Conservation (phyloP, 2,888 invertebrate species). For the Ectemnius continuus region DNA sequence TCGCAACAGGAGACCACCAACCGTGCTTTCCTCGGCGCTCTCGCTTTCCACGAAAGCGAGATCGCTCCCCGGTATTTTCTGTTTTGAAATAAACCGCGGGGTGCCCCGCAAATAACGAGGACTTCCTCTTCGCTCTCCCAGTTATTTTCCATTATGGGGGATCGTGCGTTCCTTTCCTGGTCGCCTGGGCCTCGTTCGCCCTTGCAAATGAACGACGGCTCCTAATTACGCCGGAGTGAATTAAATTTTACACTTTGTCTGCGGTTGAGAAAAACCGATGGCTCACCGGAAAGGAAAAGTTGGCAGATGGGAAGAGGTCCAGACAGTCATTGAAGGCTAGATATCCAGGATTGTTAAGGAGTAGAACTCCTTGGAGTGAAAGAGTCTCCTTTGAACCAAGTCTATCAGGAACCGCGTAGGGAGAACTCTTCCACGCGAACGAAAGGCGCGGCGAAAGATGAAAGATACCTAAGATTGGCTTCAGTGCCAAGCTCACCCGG, state of each 20-base stretch:
- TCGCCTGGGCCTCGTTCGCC: neutral
- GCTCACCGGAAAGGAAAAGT: neutral
- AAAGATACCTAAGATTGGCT: constrained; percentile 65
- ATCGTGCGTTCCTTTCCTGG: neutral
- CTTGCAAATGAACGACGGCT: constrained; percentile 15
- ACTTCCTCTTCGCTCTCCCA: neutral
- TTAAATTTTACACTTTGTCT: constrained; percentile 53
- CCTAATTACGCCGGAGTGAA: constrained; percentile 41
- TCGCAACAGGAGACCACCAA: constrained; percentile 37
- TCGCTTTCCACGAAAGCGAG: constrained; percentile 33
- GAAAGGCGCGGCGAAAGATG: constrained; percentile 64
- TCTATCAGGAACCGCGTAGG: neutral
- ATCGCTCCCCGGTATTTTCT: neutral
- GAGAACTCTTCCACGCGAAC: constrained; percentile 9
- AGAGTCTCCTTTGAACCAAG: neutral
- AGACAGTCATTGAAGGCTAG: too few species aligned
- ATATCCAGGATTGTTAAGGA: too few species aligned
- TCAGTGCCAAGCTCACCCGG: constrained; percentile 49
- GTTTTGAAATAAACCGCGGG: constrained; percentile 8
- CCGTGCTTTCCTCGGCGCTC: constrained; percentile 13
- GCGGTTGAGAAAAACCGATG: constrained; percentile 7
- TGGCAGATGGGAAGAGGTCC: neutral
- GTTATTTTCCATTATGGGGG: constrained; percentile 1
- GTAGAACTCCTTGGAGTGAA: neutral
- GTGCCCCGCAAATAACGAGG: constrained; percentile 19